Conservation (phyloP, 2,113 vertebrate genomes). For the Hypocryptadius cinnamomeus region DNA sequence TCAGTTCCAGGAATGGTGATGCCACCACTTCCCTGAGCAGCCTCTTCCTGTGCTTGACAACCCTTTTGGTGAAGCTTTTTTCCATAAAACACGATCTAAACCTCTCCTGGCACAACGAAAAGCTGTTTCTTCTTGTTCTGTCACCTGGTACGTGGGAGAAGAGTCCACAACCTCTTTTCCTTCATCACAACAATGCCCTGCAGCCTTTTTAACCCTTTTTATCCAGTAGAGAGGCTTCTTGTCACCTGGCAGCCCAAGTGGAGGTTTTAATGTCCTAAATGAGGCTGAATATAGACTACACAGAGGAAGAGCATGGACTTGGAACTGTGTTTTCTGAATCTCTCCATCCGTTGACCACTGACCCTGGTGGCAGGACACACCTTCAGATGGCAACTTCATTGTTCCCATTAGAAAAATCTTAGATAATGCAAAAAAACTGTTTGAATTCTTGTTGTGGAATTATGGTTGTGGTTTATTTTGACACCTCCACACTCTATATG, state of each 20-base stretch:
- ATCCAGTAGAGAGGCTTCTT: neutral
- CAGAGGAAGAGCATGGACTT: neutral
- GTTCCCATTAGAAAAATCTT: neutral
- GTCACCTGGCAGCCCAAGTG: neutral
- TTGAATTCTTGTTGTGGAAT: neutral
- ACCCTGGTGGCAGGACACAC: neutral
- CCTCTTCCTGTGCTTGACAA: neutral
- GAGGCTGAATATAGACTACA: neutral
- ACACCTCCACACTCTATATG: fast-evolving
- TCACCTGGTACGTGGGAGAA: neutral
- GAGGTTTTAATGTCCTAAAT: neutral
- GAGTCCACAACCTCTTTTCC: neutral
- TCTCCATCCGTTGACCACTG: neutral
- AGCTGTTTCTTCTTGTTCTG: neutral
- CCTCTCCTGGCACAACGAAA: neutral
- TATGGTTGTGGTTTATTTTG: neutral
- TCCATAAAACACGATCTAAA: fast-evolving
- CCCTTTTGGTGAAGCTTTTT: neutral
- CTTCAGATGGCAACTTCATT: neutral
- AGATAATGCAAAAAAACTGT: neutral
- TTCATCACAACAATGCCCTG: fast-evolving
- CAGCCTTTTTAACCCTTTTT: neutral
- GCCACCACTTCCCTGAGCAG: neutral
- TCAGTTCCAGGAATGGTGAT: neutral
- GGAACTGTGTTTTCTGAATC: neutral